Evolutionary conservation across 2,113 vertebrate species (phyloP).

Genomic region (Procavia capensis): DNA sequence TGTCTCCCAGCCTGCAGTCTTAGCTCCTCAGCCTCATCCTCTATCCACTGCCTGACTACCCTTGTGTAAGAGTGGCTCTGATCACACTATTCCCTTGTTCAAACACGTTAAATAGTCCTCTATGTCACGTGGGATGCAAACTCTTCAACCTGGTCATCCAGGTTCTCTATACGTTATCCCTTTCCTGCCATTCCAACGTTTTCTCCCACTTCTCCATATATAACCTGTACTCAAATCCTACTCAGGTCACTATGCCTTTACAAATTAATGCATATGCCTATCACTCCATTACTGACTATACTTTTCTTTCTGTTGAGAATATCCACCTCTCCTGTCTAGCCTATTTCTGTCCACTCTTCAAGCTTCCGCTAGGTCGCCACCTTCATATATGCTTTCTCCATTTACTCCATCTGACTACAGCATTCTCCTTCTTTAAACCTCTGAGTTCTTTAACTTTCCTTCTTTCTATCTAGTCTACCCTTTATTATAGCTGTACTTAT

Average conservation of each 20-base stretch:
- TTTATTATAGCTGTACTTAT: background rate
- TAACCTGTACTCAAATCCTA: background rate
- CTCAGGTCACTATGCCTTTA: background rate
- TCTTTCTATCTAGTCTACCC: background rate
- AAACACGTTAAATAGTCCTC: background rate
- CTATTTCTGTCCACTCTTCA: background rate
- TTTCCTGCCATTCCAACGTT: background rate
- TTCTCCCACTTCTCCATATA: background rate
- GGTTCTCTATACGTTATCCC: background rate
- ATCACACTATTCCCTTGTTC: background rate
- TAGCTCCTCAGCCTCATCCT: background rate
- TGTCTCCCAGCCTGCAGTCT: background rate
- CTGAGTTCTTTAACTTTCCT: background rate
- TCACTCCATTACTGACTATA: background rate
- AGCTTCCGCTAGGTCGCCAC: background rate
- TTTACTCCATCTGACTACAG: background rate
- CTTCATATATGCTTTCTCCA: background rate
- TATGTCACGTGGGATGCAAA: background rate
- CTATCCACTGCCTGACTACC: background rate
- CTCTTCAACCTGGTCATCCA: background rate
- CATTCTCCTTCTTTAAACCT: background rate
- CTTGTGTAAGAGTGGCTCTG: background rate
- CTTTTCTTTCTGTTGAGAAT: background rate
- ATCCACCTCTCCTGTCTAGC: background rate
- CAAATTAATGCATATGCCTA: background rate